Evolutionary conservation across 1,140 invertebrate species (phyloP).

Genomic region (Brachionus rotundiformis): DNA sequence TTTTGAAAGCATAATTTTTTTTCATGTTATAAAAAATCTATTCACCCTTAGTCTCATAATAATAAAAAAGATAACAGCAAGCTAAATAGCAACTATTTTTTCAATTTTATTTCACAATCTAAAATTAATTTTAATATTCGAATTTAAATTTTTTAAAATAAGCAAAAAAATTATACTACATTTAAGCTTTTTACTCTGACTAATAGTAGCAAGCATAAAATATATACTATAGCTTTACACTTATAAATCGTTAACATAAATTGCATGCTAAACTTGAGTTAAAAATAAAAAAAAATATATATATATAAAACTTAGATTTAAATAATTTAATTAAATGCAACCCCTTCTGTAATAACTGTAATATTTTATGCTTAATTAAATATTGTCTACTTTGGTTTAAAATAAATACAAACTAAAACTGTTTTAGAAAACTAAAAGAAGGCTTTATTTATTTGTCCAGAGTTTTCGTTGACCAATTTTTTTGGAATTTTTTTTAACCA

Average conservation of each 20-base stretch:
- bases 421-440: neutral
- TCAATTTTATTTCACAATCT: neutral
- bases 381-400: neutral
- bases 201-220: slow-evolving; percentile 25
- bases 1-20: slow-evolving; percentile 35
- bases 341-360: neutral
- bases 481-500: too few species aligned
- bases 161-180: neutral
- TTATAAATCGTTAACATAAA: neutral
- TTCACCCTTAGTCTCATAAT: neutral
- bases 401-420: too few species aligned
- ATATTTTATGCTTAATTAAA: slow-evolving; percentile 28
- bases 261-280: neutral
- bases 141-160: neutral
- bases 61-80: slow-evolving; percentile 12
- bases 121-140: slow-evolving; percentile 7
- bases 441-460: too few species aligned
- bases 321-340: neutral
- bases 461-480: too few species aligned
- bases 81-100: neutral
- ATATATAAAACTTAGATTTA: neutral
- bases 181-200: neutral
- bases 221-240: too few species aligned
- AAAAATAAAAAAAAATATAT: neutral
- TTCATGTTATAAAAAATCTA: neutral